phyloP scores from a whole-genome alignment of 2,888 invertebrate genomes.

The Escarpia spicata region DNA sequence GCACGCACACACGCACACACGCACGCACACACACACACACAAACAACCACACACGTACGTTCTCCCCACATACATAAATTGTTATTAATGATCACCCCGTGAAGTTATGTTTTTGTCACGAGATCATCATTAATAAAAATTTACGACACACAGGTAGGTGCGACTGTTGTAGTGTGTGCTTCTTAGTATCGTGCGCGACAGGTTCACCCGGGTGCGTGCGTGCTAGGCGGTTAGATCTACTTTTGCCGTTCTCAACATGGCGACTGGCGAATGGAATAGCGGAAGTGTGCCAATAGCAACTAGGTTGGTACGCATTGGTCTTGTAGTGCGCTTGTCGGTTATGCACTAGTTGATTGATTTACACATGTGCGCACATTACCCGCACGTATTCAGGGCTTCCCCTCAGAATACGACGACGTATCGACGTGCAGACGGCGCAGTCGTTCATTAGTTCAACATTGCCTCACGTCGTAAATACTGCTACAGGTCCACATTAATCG shows the following conservation, averaged over 20 bases:
- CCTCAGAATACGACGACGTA: background rate
- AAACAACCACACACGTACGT: too few relatives aligned
- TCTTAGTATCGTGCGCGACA: background rate
- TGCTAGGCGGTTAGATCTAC: background rate
- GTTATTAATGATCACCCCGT: too few relatives aligned
- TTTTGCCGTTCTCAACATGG: background rate
- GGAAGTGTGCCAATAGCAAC: background rate
- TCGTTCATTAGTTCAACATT: constrained; percentile 8
- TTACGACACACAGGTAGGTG: background rate
- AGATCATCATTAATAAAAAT: background rate
- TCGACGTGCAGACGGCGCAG: background rate
- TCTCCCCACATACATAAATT: too few relatives aligned
- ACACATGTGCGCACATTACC: background rate
- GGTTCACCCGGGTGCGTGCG: background rate
- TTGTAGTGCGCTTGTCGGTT: background rate
- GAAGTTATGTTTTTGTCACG: background rate
- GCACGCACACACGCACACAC: too few relatives aligned
- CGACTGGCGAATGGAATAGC: background rate
- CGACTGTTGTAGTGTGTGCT: background rate
- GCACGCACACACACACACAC: too few relatives aligned
- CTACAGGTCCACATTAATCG: background rate
- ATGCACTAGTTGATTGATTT: background rate
- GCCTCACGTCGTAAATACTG: background rate
- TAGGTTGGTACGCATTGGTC: background rate
- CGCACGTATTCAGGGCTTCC: background rate